Conservation (phyloP, 2,888 invertebrate genomes). For the Cerastoderma edule region DNA sequence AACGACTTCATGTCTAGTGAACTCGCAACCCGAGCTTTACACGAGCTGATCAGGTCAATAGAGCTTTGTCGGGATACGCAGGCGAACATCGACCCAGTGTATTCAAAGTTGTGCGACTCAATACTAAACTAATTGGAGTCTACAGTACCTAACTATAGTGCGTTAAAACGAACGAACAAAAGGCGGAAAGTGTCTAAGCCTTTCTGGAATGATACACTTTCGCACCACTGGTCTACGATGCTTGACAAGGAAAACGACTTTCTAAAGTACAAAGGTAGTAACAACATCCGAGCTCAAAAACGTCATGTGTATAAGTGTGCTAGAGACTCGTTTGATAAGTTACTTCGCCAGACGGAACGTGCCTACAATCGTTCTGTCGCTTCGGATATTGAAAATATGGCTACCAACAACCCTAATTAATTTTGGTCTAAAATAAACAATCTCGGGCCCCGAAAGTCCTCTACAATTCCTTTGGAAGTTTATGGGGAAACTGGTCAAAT, state of each 20-base stretch:
- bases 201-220: conserved; percentile 33
- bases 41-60: background rate
- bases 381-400: conserved; percentile 31
- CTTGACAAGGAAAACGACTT: conserved; percentile 20
- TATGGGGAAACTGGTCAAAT: conserved; percentile 12
- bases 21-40: background rate
- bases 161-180: conserved; percentile 16
- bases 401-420: conserved; percentile 31
- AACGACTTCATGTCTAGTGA: background rate
- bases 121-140: conserved; percentile 32
- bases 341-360: conserved; percentile 26
- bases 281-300: background rate
- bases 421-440: conserved; percentile 45
- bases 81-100: background rate
- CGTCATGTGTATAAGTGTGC: background rate
- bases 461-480: conserved; percentile 29
- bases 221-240: conserved; percentile 23
- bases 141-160: conserved; percentile 19
- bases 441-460: conserved; percentile 33
- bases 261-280: conserved; percentile 2
- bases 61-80: background rate
- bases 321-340: conserved; percentile 15
- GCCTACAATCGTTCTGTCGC: conserved; percentile 18
- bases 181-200: conserved; percentile 27
- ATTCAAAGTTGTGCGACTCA: background rate